phyloP scores from a whole-genome alignment of 1,140 invertebrate species.

The Drosophila subobscura region DNA sequence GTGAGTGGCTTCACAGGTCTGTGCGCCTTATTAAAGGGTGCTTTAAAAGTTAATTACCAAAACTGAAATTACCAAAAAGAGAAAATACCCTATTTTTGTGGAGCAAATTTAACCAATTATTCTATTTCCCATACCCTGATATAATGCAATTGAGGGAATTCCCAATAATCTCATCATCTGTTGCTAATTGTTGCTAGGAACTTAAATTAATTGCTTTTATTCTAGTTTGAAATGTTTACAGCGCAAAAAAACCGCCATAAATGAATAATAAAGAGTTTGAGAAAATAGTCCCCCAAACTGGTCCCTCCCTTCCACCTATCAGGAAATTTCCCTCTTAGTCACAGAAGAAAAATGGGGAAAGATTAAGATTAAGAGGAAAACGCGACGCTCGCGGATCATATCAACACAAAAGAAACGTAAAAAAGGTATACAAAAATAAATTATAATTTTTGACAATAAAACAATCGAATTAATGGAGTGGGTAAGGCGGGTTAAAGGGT shows the following conservation, averaged over 20 bases:
- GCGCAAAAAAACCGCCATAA: no score
- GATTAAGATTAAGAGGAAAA: slow-evolving; percentile 13
- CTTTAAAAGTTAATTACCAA: not conserved
- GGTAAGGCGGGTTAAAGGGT: not conserved
- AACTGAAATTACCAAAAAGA: not conserved
- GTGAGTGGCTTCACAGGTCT: not conserved
- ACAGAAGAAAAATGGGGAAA: slow-evolving; percentile 51
- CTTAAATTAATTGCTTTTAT: not conserved
- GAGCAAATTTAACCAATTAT: not conserved
- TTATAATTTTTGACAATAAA: slow-evolving; percentile 17
- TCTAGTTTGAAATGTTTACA: no score
- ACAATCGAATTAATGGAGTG: not conserved
- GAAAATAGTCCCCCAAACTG: no score
- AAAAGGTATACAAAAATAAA: slow-evolving; percentile 33
- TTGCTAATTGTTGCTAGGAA: no score
- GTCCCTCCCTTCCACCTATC: not conserved
- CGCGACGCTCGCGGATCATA: slow-evolving; percentile 25
- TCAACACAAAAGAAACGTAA: slow-evolving; percentile 31
- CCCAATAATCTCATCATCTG: no score
- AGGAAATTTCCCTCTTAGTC: slow-evolving; percentile 37
- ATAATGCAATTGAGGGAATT: no score
- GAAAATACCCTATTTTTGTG: not conserved
- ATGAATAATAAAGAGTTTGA: not conserved
- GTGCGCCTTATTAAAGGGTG: not conserved
- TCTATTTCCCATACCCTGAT: no score